These are phyloP conservation scores for Coracias cyanogaster DNA, from an alignment of 2,797 vertebrate genomes.

Conservation along the genomic window DNA sequence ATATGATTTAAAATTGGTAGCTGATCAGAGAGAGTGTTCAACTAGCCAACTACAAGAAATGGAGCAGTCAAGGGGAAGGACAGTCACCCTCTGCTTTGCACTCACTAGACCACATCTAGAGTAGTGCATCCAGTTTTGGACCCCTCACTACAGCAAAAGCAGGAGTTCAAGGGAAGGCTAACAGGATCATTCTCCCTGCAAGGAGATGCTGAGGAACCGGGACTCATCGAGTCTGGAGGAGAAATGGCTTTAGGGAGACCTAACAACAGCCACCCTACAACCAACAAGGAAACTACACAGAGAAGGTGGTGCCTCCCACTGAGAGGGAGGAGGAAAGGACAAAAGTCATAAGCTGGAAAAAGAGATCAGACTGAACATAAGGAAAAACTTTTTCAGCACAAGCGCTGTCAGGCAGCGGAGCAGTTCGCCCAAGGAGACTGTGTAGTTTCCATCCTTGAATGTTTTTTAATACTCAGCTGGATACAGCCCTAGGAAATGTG, in stretches of 20 bases:
- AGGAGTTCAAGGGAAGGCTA: neutral
- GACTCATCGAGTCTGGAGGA: neutral
- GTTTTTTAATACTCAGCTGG: neutral
- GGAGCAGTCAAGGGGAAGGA: neutral
- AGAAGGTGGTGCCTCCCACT: neutral
- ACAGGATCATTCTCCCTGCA: neutral
- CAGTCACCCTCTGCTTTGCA: neutral
- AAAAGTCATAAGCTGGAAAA: neutral
- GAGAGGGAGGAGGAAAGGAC: neutral
- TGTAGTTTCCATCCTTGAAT: neutral
- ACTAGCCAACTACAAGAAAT: neutral
- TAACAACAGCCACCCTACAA: neutral
- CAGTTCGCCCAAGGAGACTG: neutral
- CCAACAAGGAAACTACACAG: neutral
- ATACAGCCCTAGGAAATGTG: fast-evolving
- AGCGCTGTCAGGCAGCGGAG: neutral
- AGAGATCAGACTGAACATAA: neutral
- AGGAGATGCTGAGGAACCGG: neutral
- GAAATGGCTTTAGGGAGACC: neutral
- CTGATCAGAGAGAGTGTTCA: neutral
- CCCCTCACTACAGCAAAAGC: neutral
- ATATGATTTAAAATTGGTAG: neutral
- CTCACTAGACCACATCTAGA: neutral
- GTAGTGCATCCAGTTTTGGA: neutral
- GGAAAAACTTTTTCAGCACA: neutral